phyloP scores from a whole-genome alignment of 1,140 invertebrate genomes.

The Vanessa tameamea region DNA sequence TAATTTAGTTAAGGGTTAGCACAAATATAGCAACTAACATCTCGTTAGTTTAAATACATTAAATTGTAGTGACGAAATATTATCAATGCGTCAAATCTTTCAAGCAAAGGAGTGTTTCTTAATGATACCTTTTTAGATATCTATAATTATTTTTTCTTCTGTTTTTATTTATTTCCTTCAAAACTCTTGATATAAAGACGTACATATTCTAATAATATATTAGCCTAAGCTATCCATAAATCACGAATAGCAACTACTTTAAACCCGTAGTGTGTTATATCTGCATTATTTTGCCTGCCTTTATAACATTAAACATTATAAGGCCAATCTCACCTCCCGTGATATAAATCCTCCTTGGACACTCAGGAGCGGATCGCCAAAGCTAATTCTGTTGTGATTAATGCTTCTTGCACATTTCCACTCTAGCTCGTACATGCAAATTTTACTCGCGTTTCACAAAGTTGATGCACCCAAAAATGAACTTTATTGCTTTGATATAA shows the following conservation, averaged over 20 bases:
- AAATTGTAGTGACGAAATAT: background rate
- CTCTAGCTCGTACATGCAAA: constrained; percentile 61
- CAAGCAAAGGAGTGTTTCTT: no score
- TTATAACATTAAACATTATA: constrained; percentile 55
- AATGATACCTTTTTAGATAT: no score
- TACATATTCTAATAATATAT: constrained; percentile 18
- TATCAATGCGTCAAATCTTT: no score
- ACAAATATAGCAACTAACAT: background rate
- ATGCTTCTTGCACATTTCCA: constrained; percentile 77
- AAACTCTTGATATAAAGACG: background rate
- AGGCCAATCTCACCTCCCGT: constrained; percentile 51
- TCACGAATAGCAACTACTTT: constrained; percentile 41
- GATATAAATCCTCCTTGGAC: constrained; percentile 75
- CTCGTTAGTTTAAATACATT: no score
- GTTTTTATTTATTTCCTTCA: background rate
- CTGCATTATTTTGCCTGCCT: constrained; percentile 52
- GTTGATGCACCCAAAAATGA: constrained; percentile 32
- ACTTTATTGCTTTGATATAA: constrained; percentile 44
- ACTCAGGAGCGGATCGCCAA: constrained; percentile 77
- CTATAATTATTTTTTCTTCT: background rate
- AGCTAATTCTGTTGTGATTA: constrained; percentile 80
- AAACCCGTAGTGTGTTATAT: constrained; percentile 43
- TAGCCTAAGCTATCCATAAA: constrained; percentile 41
- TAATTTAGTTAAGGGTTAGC: constrained; percentile 14
- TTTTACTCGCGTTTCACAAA: constrained; percentile 34